Evolutionary conservation across 1,140 invertebrate species (phyloP).

Genomic region (Platyscapa corneri): DNA sequence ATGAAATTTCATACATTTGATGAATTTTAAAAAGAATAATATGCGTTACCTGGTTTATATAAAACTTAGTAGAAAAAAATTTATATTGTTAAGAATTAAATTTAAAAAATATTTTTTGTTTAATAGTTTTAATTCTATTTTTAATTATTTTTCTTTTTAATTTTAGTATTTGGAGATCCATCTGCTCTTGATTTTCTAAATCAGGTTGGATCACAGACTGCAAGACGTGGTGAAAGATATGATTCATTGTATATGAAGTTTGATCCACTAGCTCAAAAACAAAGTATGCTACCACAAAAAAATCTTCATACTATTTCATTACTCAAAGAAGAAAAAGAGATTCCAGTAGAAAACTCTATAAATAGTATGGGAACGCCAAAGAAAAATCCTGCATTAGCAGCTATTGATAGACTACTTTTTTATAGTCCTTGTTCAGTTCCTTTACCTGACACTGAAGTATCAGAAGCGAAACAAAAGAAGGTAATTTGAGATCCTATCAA

Average conservation of each 20-base stretch:
- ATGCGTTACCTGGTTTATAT: too few relatives aligned
- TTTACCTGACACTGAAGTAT: slow-evolving; percentile 58
- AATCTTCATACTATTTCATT: slow-evolving; percentile 60
- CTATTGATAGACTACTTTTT: slow-evolving; percentile 72
- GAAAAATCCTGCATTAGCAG: slow-evolving; percentile 68
- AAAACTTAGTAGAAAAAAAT: too few relatives aligned
- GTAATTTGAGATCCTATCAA: slow-evolving; percentile 53
- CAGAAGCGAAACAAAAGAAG: slow-evolving; percentile 57
- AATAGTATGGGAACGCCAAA: slow-evolving; percentile 60
- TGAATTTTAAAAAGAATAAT: too few relatives aligned
- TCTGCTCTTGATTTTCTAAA: slow-evolving; percentile 67
- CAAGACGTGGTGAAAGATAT: slow-evolving; percentile 70
- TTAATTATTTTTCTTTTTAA: not conserved
- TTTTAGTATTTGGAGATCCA: slow-evolving; percentile 70
- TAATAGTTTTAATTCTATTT: too few relatives aligned
- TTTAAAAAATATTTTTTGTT: too few relatives aligned
- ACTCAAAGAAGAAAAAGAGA: slow-evolving; percentile 62
- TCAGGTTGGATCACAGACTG: slow-evolving; percentile 55
- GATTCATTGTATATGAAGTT: slow-evolving; percentile 79
- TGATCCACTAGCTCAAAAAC: slow-evolving; percentile 75
- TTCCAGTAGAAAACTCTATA: slow-evolving; percentile 59
- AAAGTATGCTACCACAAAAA: slow-evolving; percentile 70
- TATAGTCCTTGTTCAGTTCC: slow-evolving; percentile 66
- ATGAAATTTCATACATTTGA: too few relatives aligned
- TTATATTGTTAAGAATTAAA: too few relatives aligned